Conservation (phyloP, 2,797 vertebrate species). For the Falco peregrinus region DNA sequence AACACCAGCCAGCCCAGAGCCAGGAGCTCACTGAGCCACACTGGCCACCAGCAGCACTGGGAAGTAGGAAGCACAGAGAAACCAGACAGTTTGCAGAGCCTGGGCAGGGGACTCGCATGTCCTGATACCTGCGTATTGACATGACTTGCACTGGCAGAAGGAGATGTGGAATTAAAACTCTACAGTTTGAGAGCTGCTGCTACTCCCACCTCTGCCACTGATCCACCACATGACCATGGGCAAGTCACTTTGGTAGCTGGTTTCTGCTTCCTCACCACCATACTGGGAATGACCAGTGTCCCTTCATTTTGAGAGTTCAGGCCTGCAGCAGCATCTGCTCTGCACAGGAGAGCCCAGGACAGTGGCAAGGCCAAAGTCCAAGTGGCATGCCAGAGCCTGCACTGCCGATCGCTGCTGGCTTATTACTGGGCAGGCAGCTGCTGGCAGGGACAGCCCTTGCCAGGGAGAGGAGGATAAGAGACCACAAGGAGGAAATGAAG, state of each 20-base stretch:
- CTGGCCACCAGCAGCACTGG: not conserved
- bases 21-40: not conserved
- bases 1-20: not conserved
- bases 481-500: not conserved
- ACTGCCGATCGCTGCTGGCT: rapidly evolving
- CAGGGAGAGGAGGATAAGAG: not conserved
- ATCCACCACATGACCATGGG: no score
- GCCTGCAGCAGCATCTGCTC: not conserved
- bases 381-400: not conserved
- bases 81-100: not conserved
- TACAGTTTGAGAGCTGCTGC: not conserved
- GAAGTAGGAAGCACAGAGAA: not conserved
- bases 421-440: not conserved
- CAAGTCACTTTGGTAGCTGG: not conserved
- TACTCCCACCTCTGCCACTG: not conserved
- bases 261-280: not conserved
- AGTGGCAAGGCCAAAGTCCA: not conserved
- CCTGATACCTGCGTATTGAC: not conserved
- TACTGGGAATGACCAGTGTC: no score
- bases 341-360: not conserved
- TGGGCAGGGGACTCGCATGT: not conserved
- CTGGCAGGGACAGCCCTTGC: not conserved
- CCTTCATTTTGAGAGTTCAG: not conserved
- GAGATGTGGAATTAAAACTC: not conserved
- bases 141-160: not conserved